Conservation (phyloP, 2,113 vertebrate species). For the Hypanus sabinus region DNA sequence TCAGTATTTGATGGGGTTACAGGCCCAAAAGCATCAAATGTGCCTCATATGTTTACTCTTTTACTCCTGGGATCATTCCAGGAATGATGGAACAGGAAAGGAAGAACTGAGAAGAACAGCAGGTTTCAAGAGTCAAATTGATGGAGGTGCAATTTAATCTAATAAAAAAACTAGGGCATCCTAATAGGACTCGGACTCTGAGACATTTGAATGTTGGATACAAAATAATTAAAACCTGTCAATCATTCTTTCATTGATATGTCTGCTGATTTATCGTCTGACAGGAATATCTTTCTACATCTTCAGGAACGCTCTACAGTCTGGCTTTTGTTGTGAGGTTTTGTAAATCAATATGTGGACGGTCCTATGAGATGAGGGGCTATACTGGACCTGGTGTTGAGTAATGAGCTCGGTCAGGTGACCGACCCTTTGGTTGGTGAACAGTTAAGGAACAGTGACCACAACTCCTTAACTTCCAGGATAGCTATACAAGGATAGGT, state of each 20-base stretch:
- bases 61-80: too few relatives aligned
- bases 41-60: too few relatives aligned
- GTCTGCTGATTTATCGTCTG: not conserved
- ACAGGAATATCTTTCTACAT: not conserved
- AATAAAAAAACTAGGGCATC: not conserved
- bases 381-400: too few relatives aligned
- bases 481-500: too few relatives aligned
- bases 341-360: not conserved
- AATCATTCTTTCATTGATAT: not conserved
- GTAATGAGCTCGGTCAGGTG: too few relatives aligned
- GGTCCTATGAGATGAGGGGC: too few relatives aligned
- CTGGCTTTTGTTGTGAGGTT: not conserved
- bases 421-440: too few relatives aligned
- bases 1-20: too few relatives aligned
- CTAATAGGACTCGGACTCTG: not conserved
- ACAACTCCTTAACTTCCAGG: too few relatives aligned
- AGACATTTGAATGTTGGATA: not conserved
- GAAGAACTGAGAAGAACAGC: not conserved
- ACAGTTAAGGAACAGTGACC: too few relatives aligned
- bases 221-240: not conserved
- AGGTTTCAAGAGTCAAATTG: not conserved
- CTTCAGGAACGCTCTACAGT: not conserved
- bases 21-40: too few relatives aligned
- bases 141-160: not conserved
- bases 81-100: not conserved